Conservation (phyloP, 1,140 invertebrate species). For the Hesperophylax magnus region DNA sequence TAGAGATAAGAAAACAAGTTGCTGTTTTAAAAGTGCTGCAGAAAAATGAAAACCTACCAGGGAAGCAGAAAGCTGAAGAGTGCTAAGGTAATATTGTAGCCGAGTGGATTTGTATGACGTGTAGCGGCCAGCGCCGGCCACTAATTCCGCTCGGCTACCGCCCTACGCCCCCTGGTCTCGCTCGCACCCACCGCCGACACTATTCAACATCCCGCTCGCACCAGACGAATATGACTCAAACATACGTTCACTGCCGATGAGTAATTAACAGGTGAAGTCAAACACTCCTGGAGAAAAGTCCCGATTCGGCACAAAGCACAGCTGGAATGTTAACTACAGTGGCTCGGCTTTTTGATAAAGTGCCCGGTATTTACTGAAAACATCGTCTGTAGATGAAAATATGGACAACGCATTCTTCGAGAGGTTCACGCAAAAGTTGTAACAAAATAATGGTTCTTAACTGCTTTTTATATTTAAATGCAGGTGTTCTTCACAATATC, state of each 20-base stretch:
- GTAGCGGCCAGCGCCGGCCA: conserved; percentile 29
- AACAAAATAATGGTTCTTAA: conserved; percentile 5
- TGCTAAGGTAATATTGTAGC: conserved; percentile 20
- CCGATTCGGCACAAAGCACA: background rate
- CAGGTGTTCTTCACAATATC: too few relatives aligned
- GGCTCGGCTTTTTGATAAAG: background rate
- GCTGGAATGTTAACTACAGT: background rate
- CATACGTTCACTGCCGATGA: background rate
- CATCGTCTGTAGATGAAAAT: conserved; percentile 10
- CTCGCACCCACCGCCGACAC: conserved; percentile 5
- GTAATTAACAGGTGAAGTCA: conserved; percentile 15
- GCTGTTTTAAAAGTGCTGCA: background rate
- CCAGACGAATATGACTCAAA: conserved; percentile 12
- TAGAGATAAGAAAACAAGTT: too few relatives aligned
- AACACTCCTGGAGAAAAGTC: background rate
- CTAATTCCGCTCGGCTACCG: conserved; percentile 43
- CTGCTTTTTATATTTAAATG: conserved; percentile 1
- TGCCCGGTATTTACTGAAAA: background rate
- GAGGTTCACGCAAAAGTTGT: conserved; percentile 19
- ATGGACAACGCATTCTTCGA: conserved; percentile 22
- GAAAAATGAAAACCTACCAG: conserved; percentile 1
- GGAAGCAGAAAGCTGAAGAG: conserved; percentile 3
- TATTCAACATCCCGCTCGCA: background rate
- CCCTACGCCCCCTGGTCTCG: conserved; percentile 32
- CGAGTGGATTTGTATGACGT: conserved; percentile 7